A percentile compares a stretch with the other conserved stretches of the same genome.
Conservation (phyloP, 2,888 invertebrate genomes). For the Hirtodrosophila duncani region DNA sequence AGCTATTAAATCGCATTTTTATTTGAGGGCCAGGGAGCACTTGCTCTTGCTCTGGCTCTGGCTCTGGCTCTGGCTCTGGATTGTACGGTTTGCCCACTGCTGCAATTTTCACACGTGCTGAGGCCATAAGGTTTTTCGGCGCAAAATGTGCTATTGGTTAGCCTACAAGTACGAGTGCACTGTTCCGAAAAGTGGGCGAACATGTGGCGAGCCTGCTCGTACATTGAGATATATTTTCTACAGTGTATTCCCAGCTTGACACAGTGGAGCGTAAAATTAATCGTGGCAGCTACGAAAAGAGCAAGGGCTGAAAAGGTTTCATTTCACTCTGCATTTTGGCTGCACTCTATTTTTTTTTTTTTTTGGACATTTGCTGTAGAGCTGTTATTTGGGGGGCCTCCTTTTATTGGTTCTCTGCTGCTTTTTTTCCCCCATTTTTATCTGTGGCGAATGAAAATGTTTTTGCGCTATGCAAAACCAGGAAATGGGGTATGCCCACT, state of each 20-base stretch:
- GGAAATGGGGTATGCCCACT: no score
- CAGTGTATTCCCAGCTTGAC: constrained; percentile 55
- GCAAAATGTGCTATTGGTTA: constrained; percentile 66
- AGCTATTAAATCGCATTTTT: constrained; percentile 69
- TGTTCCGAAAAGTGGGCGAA: constrained; percentile 19
- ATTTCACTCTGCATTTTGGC: neutral
- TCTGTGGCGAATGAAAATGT: no score
- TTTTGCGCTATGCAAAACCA: no score
- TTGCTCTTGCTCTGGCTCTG: neutral
- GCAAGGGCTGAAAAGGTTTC: neutral
- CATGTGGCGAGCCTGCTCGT: constrained; percentile 1
- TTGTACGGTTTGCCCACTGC: no score
- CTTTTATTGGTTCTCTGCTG: no score
- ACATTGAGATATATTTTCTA: neutral
- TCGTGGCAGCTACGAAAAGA: constrained; percentile 56
- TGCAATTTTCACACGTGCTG: constrained; percentile 27
- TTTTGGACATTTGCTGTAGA: constrained; percentile 7
- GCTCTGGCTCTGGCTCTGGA: constrained; percentile 1
- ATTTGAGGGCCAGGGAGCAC: constrained; percentile 30
- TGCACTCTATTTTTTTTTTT: neutral
- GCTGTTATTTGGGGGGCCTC: constrained; percentile 61
- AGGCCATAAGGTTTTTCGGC: constrained; percentile 44
- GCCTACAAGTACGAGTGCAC: constrained; percentile 44
- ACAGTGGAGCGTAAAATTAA: constrained; percentile 76
- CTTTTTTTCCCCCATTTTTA: no score